These are phyloP conservation scores for Melanotaenia parkinsoni DNA, from an alignment of 2,797 vertebrate species.

Conservation along the genomic window DNA sequence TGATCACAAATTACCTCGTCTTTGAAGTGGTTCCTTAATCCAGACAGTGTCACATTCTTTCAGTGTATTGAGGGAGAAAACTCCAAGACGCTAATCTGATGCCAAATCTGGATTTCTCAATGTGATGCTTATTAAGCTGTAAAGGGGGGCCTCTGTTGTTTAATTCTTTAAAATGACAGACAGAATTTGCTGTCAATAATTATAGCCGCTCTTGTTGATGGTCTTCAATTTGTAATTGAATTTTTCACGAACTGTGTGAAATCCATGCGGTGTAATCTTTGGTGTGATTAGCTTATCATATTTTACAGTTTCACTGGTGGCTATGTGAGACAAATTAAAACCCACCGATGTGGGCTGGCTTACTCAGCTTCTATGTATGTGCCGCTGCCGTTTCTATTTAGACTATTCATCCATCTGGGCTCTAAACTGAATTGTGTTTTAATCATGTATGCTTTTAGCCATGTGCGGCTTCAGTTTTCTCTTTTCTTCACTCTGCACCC, in stretches of 20 bases:
- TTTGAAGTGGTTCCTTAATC: constrained; percentile 78
- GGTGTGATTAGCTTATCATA: constrained; percentile 29
- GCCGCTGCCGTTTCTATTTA: constrained; percentile 66
- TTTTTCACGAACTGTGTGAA: constrained; percentile 28
- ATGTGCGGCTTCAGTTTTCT: constrained; percentile 70
- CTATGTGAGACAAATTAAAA: constrained; percentile 35
- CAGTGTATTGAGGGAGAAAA: constrained; percentile 68
- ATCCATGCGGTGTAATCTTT: constrained; percentile 21
- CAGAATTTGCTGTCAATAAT: constrained; percentile 45
- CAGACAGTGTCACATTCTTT: constrained; percentile 77
- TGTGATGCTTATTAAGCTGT: constrained; percentile 61
- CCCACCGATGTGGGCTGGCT: constrained; percentile 42
- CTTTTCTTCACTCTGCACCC: constrained; percentile 55
- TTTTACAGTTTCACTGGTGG: constrained; percentile 21
- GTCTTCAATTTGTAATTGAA: constrained; percentile 38
- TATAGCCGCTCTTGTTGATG: constrained; percentile 38
- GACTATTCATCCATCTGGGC: constrained; percentile 68
- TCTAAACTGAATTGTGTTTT: constrained; percentile 77
- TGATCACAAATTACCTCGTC: constrained; percentile 75
- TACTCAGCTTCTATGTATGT: constrained; percentile 62
- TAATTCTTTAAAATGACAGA: constrained; percentile 65
- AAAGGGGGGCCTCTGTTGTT: constrained; percentile 54
- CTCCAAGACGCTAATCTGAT: constrained; percentile 73
- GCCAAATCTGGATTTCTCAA: constrained; percentile 70
- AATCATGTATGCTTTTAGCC: constrained; percentile 77